phyloP scores from a whole-genome alignment of 2,888 invertebrate genomes.

The Machimus atricapillus region DNA sequence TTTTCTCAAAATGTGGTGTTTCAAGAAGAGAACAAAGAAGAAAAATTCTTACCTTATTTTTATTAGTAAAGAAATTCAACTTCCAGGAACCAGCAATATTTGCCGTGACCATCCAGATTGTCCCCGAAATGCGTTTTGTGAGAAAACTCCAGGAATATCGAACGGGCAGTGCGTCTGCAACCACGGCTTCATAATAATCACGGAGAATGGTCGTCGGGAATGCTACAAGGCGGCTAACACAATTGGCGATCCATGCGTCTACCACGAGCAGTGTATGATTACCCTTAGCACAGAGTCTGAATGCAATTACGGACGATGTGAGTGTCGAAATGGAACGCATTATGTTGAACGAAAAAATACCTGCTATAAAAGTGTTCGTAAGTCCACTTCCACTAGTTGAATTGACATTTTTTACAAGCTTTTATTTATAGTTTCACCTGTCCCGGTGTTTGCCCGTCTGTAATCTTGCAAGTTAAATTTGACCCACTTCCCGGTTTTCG shows the following conservation, averaged over 20 bases:
- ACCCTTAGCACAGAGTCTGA: conserved; percentile 55
- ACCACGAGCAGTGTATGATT: conserved; percentile 60
- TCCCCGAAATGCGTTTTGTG: conserved; percentile 49
- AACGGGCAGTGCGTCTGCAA: conserved; percentile 51
- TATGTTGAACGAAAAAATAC: conserved; percentile 54
- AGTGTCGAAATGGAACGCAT: conserved; percentile 57
- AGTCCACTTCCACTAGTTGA: conserved; percentile 44
- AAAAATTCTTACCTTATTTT: neutral
- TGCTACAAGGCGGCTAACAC: conserved; percentile 53
- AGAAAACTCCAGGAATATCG: conserved; percentile 47
- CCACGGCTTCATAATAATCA: conserved; percentile 49
- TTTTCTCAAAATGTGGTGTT: too few relatives aligned
- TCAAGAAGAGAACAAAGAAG: too few relatives aligned
- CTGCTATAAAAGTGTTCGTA: conserved; percentile 60
- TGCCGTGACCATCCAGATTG: conserved; percentile 47
- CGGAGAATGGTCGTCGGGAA: conserved; percentile 46
- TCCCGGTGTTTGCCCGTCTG: too few relatives aligned
- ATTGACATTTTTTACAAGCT: neutral
- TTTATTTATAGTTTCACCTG: too few relatives aligned
- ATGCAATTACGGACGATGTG: conserved; percentile 56
- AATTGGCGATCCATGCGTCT: conserved; percentile 57
- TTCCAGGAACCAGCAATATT: conserved; percentile 48
- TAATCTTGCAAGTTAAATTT: too few relatives aligned
- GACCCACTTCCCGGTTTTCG: too few relatives aligned
- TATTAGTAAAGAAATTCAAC: neutral